phyloP scores from a whole-genome alignment of 1,140 invertebrate species.

The Zaprionus africanus region DNA sequence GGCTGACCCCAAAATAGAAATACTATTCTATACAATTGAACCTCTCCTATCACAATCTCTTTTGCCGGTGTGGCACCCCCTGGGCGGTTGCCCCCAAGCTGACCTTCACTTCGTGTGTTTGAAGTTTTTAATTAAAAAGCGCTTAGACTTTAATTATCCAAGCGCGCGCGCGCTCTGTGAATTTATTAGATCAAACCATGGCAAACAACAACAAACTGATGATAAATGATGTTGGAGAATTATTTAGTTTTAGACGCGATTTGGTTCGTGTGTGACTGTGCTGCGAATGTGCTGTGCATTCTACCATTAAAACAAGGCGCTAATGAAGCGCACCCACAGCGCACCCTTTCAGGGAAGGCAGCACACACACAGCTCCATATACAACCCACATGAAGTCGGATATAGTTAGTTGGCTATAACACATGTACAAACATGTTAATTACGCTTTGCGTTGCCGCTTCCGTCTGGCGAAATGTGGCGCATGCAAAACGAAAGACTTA shows the following conservation, averaged over 20 bases:
- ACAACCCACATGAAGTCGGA: slow-evolving; percentile 28
- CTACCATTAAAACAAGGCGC: slow-evolving; percentile 36
- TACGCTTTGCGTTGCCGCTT: slow-evolving; percentile 40
- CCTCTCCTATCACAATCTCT: slow-evolving; percentile 56
- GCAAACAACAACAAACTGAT: slow-evolving; percentile 27
- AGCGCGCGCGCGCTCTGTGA: slow-evolving; percentile 53
- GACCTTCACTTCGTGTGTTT: slow-evolving; percentile 55
- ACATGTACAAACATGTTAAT: slow-evolving; percentile 50
- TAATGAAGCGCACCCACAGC: slow-evolving; percentile 49
- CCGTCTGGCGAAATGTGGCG: slow-evolving; percentile 43
- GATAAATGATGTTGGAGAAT: slow-evolving; percentile 64
- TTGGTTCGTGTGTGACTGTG: slow-evolving; percentile 1
- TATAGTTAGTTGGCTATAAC: slow-evolving; percentile 12
- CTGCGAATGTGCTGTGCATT: slow-evolving; percentile 25
- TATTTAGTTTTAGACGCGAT: slow-evolving; percentile 15
- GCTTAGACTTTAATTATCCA: slow-evolving; percentile 62
- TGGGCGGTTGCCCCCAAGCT: slow-evolving; percentile 22
- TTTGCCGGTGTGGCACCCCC: slow-evolving; percentile 35
- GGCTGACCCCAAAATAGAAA: slow-evolving; percentile 54
- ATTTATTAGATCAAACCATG: slow-evolving; percentile 48
- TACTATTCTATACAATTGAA: slow-evolving; percentile 50
- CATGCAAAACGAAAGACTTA: slow-evolving; percentile 53
- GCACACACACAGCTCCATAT: background rate
- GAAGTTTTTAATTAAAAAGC: slow-evolving; percentile 70
- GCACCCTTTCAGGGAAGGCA: slow-evolving; percentile 38